Percentiles rank a stretch among this genome's conserved stretches.
phyloP scores from a whole-genome alignment of 2,888 invertebrate genomes.

The Agrilus biguttatus region DNA sequence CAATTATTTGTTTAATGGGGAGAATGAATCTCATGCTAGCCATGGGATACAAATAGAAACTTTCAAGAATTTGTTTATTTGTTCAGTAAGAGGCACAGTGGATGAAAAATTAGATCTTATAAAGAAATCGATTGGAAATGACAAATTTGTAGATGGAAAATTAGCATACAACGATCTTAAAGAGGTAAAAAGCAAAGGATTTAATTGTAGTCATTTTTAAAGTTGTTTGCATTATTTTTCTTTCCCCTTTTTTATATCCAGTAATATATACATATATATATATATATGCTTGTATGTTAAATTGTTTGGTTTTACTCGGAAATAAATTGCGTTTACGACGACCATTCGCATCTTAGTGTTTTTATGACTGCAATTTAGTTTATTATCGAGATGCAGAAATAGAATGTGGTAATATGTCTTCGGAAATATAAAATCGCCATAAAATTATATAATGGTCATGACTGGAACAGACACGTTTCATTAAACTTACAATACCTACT shows the following conservation, averaged over 20 bases:
- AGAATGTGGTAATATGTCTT: too few species aligned
- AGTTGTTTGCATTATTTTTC: not conserved
- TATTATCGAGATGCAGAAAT: too few species aligned
- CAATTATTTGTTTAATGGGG: slow-evolving; percentile 44
- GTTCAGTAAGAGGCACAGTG: slow-evolving; percentile 50
- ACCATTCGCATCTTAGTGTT: too few species aligned
- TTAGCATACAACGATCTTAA: slow-evolving; percentile 45
- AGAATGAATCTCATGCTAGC: slow-evolving; percentile 36
- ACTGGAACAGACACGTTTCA: too few species aligned
- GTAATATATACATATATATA: too few species aligned
- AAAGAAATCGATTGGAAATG: slow-evolving; percentile 42
- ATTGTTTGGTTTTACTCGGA: too few species aligned
- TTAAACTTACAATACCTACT: not conserved
- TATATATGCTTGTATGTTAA: too few species aligned
- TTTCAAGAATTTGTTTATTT: slow-evolving; percentile 55
- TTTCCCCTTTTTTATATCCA: not conserved
- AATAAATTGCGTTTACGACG: too few species aligned
- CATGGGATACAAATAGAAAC: slow-evolving; percentile 43
- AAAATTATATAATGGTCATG: too few species aligned
- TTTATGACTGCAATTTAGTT: too few species aligned
- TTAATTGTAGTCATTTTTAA: not conserved
- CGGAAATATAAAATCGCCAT: too few species aligned
- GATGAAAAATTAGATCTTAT: slow-evolving; percentile 46
- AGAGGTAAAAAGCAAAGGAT: slow-evolving; percentile 32
- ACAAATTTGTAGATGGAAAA: slow-evolving; percentile 36